phyloP scores from a whole-genome alignment of 2,113 vertebrate genomes.

The Oreocharis arfaki region DNA sequence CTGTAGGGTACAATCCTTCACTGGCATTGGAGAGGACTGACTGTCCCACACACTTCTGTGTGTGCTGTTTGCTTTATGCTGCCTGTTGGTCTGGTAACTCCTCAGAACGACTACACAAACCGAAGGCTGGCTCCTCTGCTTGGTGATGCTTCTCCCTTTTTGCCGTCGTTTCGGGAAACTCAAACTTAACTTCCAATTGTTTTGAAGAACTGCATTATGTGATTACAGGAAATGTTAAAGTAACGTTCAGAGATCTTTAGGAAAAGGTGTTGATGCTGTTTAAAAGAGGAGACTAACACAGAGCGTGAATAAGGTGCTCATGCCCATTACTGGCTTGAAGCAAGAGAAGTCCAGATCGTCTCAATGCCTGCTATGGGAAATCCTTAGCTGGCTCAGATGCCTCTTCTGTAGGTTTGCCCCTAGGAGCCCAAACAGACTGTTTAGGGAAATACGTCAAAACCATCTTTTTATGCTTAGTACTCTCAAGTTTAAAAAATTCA shows the following conservation, averaged over 20 bases:
- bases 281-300: neutral
- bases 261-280: neutral
- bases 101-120: neutral
- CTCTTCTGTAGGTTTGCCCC: neutral
- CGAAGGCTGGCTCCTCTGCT: neutral
- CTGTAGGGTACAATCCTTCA: neutral
- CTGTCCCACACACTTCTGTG: accelerated
- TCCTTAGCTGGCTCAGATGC: neutral
- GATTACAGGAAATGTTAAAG: neutral
- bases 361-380: neutral
- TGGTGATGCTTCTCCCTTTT: neutral
- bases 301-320: neutral
- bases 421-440: neutral
- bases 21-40: neutral
- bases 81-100: neutral
- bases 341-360: neutral
- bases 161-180: neutral
- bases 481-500: neutral
- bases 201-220: neutral
- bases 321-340: neutral
- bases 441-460: neutral
- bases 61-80: neutral
- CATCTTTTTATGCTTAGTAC: neutral
- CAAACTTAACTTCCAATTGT: neutral
- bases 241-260: neutral